Percentiles rank a stretch among this genome's conserved stretches.
Conservation (phyloP, 1,140 invertebrate species). For the Zelostemma sp. region DNA sequence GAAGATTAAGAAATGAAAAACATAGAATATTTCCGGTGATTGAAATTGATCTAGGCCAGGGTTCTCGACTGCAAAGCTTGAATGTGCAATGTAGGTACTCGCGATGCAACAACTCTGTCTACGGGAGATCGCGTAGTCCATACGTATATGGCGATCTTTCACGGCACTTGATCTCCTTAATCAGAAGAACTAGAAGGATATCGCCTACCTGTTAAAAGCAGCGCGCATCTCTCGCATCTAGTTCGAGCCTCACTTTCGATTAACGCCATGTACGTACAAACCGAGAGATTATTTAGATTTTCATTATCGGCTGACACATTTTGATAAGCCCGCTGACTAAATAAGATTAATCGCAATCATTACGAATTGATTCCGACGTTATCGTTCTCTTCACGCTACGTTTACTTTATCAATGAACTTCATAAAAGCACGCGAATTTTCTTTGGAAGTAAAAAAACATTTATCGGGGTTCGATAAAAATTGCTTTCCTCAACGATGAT, state of each 20-base stretch:
- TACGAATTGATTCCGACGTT: constrained; percentile 6
- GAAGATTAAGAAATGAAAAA: no score
- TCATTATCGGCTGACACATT: constrained; percentile 11
- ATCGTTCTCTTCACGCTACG: not conserved
- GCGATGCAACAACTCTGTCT: not conserved
- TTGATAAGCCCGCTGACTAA: constrained; percentile 3
- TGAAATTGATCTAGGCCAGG: constrained; percentile 53
- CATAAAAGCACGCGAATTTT: no score
- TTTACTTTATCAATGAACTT: constrained; percentile 17
- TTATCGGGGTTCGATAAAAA: no score
- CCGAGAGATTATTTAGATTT: constrained; percentile 12
- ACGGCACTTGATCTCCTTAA: constrained; percentile 47
- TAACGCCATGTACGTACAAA: constrained; percentile 31
- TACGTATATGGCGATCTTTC: constrained; percentile 44
- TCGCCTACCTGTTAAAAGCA: constrained; percentile 20
- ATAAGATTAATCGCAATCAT: constrained; percentile 6
- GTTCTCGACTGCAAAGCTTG: constrained; percentile 25
- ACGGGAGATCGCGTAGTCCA: constrained; percentile 9
- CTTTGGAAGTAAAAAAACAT: no score
- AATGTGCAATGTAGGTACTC: constrained; percentile 17
- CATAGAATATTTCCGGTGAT: no score
- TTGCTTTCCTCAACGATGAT: no score
- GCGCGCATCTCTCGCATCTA: constrained; percentile 5
- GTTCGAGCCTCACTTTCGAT: constrained; percentile 46
- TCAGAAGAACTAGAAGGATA: no score